Base-by-base conservation (phyloP, 2,113 vertebrate species). In the Chrysemys picta region DNA sequence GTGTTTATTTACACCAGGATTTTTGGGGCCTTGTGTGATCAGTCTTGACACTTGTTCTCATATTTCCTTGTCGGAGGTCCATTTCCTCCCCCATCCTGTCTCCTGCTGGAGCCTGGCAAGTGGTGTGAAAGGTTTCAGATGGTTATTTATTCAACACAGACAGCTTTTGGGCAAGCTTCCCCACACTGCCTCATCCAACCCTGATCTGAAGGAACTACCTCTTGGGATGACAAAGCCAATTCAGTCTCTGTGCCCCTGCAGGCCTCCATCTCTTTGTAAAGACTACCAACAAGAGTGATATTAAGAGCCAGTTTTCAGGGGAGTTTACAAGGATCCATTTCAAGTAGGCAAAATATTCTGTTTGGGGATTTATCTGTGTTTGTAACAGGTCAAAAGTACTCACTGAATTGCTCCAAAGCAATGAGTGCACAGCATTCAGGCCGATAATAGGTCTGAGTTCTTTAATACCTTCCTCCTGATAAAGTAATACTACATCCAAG, bases 381-480 rank as follows among this genome's bases (percentile, higher is more conserved):
- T 53, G 80, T 16, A 86, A 65, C 79, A 92, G 52, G 62, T 79
- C 56, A 88, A 83, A 96, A 80, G 52, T 47, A 10, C 56, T 96
- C 27, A 53, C 84, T 95, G 89, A 82, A 80, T 72, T 10, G 78
- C 93, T 95, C 85, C 85, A 96, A 93, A 89, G 38, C 93, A 92
- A 92, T 57, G 57, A 57, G 80, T 38, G 80, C 17, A 72, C 38
- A 50, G 38, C 57, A 53, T 95, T 95, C 78, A 87, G 91, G 3
- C 62, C 89, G 75, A 86, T 90, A 90, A 47, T 94, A 82, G 91
- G 81, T 92, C 10, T 54, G 84, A 57, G 38, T 75, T 75, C 11
- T 42, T 75, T 81, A 89, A 59, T 21, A 81, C 45, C 19, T 78
- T 84, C 76, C 17, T 59, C 53, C 38, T 24, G 49, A 29, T 16